A percentile compares a stretch with the other conserved stretches of the same genome.
Conservation (phyloP, 2,113 vertebrate species). For the Sterrhoptilus dennistouni region DNA sequence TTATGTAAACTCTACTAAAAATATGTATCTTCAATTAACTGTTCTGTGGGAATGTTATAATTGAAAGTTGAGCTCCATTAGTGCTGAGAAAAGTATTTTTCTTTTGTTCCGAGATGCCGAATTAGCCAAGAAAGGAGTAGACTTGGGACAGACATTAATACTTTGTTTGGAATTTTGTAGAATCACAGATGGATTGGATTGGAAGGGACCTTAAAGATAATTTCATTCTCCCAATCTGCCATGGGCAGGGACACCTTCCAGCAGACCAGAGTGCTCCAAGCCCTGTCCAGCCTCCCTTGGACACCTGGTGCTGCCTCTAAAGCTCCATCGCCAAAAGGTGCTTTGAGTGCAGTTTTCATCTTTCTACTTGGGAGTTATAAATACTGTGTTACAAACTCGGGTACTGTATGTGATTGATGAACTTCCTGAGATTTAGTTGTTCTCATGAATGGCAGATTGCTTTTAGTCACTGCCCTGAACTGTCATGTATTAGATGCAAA, state of each 20-base stretch:
- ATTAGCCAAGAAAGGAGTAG: neutral
- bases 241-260: neutral
- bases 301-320: neutral
- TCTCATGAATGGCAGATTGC: neutral
- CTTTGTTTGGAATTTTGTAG: neutral
- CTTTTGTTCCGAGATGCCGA: neutral
- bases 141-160: neutral
- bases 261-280: neutral
- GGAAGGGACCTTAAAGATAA: neutral
- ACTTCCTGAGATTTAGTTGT: neutral
- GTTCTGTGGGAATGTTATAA: neutral
- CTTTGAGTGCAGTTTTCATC: neutral
- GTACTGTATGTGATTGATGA: neutral
- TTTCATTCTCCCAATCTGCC: neutral
- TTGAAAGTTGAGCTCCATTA: neutral
- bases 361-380: neutral
- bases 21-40: neutral
- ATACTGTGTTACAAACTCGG: neutral
- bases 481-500: neutral
- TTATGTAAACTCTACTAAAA: neutral
- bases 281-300: neutral
- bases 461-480: neutral
- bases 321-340: rapidly evolving
- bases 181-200: neutral
- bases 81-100: neutral